Base-by-base conservation (phyloP, 2,797 vertebrate species). In the Coregonus suidteri region DNA sequence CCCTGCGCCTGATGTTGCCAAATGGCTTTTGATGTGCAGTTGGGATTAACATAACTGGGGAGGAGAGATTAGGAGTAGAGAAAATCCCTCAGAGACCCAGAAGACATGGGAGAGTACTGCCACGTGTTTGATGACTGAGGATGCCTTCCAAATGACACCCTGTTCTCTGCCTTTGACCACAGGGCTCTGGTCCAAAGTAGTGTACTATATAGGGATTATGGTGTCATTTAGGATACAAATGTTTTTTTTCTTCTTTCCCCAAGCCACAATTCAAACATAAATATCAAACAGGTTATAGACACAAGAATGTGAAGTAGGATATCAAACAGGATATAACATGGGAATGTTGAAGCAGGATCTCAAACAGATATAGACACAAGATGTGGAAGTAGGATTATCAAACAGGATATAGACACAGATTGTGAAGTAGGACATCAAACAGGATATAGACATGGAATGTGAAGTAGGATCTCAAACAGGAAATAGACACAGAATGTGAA, bases 1-100 rank as follows among this genome's bases (percentile, higher is more conserved):
- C 14, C 37, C 87, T 87, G 82, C 69, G 85, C 88, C 87, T 93
- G 92, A 91, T 87, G 84, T 92, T 89, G 91, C 89, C 37, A 92
- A 93, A 92, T 91, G 84, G 87, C 86, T 91, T 92, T 91, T 93
- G 90, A 91, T 92, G 90, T 87, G 88, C 87, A 91, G 91, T 90
- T 91, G 88, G 88, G 89, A 92, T 93, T 92, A 91, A 90, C 90
- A 92, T 92, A 92, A 90, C 85, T 88, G 91, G 16, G 89, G 90
- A 92, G 90, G 90, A 91, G 88, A 89, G 87, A 83, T 89, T 89
- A 89, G 76, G 80, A 87, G 89, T 25, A 88, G 90, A 90, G 88
- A 84, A 84, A 91, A 88, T 89, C 92, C 90, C 89, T 87, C 84
- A 84, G 88, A 84, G 88, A 90, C 90, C 90, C 88, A 87, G 90